Evolutionary conservation across 1,140 invertebrate genomes (phyloP), one percentile per base, ranked within the genome.

Genomic region (Ceratosolen fusciceps): DNA sequence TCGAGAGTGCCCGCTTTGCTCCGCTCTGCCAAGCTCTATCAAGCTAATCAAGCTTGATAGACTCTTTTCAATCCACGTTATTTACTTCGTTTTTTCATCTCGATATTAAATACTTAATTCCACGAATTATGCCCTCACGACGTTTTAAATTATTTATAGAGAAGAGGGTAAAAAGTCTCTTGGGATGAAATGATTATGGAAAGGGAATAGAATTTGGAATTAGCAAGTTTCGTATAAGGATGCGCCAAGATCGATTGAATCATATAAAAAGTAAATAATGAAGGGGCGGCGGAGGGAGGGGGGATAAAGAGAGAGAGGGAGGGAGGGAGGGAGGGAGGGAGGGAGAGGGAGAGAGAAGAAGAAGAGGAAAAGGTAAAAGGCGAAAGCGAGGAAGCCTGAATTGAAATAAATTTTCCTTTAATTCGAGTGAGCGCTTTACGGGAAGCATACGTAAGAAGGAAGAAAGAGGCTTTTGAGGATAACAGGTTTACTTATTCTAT

Each of bases 71-170:
- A 52, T 37, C 1, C 31, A 10, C 0, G 0, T 34, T 26, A 14
- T 60, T 31, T 60, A 31, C 14, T 34, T 47, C 7, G 43, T 47
- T 52, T 65, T 37, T 19, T n/a, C 31, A 65, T 19, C 37, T 65
- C 37, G 37, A 37, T 37, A 65, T n/a, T 65, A 65, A 65, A 37
- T 37, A 65, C 14, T 65, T 65, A 65, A 37, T 65, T 12, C 26
- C 31, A 10, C 34, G 31, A 37, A 65, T 31, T 65, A 65, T n/a
- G 34, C 34, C 37, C 60, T 65, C 34, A 37, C 31, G 31, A 1
- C 21, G 60, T 7, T 37, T 37, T 65, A 37, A 21, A 65, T 65
- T 37, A 65, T 21, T 65, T 37, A 1, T 65, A 26, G 7, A 65
- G 14, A 56, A 65, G n/a, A n/a, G n/a, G n/a, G n/a, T n/a, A n/a